Percentiles rank a stretch among this genome's conserved stretches.
These are phyloP conservation scores for Neoascia interrupta DNA, from an alignment of 2,888 invertebrate genomes.

Conservation along the genomic window DNA sequence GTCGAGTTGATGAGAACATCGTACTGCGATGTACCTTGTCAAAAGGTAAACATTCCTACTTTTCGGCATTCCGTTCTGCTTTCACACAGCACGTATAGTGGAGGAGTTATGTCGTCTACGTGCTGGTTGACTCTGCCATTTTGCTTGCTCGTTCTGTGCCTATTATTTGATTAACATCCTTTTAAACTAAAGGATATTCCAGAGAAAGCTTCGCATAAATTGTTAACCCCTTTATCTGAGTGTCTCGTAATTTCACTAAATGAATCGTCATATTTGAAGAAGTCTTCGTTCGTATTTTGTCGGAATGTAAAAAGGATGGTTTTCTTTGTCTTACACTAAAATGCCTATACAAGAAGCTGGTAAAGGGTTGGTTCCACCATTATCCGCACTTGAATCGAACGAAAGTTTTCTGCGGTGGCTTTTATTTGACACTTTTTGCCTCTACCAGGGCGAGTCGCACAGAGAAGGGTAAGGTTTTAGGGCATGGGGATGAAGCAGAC, in stretches of 20 bases:
- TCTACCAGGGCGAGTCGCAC: constrained; percentile 29
- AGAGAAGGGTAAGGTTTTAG: constrained; percentile 9
- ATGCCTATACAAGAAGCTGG: constrained; percentile 20
- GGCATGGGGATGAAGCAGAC: not conserved
- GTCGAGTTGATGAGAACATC: constrained; percentile 62
- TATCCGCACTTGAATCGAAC: constrained; percentile 50
- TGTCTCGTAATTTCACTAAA: constrained; percentile 67
- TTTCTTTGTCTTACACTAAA: constrained; percentile 43
- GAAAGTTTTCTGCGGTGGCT: constrained; percentile 64
- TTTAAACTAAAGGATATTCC: constrained; percentile 39
- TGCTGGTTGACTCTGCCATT: constrained; percentile 41
- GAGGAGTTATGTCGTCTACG: constrained; percentile 56
- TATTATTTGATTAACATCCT: constrained; percentile 64
- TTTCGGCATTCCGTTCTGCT: constrained; percentile 52
- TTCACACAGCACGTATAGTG: constrained; percentile 3
- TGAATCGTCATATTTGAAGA: constrained; percentile 67
- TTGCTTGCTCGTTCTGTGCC: constrained; percentile 42
- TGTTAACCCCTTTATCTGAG: constrained; percentile 57
- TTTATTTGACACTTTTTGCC: constrained; percentile 68
- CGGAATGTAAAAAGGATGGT: constrained; percentile 14
- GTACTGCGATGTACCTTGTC: constrained; percentile 64
- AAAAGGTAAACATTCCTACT: constrained; percentile 64
- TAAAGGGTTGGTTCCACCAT: constrained; percentile 17
- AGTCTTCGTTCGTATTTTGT: constrained; percentile 9
- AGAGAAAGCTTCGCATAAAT: constrained; percentile 57